These are phyloP conservation scores for Caenorhabditis sinica DNA, from an alignment of 2,888 invertebrate genomes.

Conservation along the genomic window DNA sequence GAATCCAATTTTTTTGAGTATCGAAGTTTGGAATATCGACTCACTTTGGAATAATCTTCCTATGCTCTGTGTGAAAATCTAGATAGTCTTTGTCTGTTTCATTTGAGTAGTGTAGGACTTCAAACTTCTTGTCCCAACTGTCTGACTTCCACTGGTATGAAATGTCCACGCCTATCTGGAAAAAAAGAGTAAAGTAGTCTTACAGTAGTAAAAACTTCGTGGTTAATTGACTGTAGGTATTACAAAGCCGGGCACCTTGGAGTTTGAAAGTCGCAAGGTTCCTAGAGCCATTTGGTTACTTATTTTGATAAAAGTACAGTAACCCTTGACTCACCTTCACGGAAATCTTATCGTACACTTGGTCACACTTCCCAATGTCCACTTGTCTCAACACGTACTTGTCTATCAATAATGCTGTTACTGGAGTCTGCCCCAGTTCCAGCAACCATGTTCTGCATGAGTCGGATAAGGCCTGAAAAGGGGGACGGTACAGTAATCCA, in stretches of 20 bases:
- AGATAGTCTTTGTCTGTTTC: slow-evolving; percentile 39
- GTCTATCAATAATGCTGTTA: slow-evolving; percentile 16
- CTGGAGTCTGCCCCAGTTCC: slow-evolving; percentile 2
- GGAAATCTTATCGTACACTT: not conserved
- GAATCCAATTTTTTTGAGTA: not conserved
- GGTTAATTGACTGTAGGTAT: no score
- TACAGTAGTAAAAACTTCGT: no score
- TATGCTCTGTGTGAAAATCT: slow-evolving; percentile 33
- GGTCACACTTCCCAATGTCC: not conserved
- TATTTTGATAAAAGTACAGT: slow-evolving; percentile 1
- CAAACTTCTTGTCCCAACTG: slow-evolving; percentile 26
- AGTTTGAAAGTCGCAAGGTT: not conserved
- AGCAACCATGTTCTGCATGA: slow-evolving; percentile 4
- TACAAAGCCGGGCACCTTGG: no score
- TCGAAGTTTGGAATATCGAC: not conserved
- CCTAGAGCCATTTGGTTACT: no score
- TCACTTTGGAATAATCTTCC: slow-evolving; percentile 51
- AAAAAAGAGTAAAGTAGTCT: not conserved
- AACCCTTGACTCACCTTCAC: not conserved
- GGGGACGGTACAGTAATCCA: not conserved
- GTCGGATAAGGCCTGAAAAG: not conserved
- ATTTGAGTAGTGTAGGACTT: slow-evolving; percentile 31
- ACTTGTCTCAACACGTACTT: not conserved
- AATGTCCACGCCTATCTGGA: slow-evolving; percentile 46
- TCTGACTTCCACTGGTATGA: slow-evolving; percentile 4